These are phyloP conservation scores for Ceratina australensis DNA, from an alignment of 1,140 invertebrate genomes.

Conservation along the genomic window DNA sequence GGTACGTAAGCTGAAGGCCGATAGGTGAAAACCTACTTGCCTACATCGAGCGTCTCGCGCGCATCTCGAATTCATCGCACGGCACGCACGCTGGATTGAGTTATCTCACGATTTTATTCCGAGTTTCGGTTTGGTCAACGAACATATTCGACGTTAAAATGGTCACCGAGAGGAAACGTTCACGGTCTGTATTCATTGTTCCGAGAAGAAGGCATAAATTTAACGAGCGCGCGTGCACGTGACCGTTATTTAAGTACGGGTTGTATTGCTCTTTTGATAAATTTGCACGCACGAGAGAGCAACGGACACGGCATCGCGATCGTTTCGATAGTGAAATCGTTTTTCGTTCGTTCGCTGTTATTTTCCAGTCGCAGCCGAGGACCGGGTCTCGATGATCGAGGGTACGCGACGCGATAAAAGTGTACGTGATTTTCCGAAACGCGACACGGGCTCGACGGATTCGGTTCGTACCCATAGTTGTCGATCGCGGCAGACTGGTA, in stretches of 20 bases:
- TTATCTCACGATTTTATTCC: neutral
- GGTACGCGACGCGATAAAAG: neutral
- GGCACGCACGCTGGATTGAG: neutral
- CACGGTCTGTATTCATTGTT: neutral
- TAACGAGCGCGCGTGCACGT: neutral
- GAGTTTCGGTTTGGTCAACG: neutral
- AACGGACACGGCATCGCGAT: neutral
- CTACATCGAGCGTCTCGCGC: conserved; percentile 51
- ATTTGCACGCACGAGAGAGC: neutral
- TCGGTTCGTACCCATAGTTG: conserved; percentile 47
- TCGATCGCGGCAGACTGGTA: conserved; percentile 28
- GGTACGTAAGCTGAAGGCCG: conserved; percentile 28
- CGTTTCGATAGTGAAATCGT: conserved; percentile 18
- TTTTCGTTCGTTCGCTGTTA: neutral
- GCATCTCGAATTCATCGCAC: conserved; percentile 28
- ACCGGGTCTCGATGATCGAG: neutral
- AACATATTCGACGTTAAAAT: neutral
- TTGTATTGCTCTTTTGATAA: neutral
- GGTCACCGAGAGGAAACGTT: neutral
- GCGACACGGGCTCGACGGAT: conserved; percentile 11
- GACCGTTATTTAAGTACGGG: neutral
- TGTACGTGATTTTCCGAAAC: neutral
- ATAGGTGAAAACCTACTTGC: conserved; percentile 62
- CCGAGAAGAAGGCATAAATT: neutral
- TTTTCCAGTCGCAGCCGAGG: neutral